Base-by-base conservation (phyloP, 2,797 vertebrate species). In the Huso huso region DNA sequence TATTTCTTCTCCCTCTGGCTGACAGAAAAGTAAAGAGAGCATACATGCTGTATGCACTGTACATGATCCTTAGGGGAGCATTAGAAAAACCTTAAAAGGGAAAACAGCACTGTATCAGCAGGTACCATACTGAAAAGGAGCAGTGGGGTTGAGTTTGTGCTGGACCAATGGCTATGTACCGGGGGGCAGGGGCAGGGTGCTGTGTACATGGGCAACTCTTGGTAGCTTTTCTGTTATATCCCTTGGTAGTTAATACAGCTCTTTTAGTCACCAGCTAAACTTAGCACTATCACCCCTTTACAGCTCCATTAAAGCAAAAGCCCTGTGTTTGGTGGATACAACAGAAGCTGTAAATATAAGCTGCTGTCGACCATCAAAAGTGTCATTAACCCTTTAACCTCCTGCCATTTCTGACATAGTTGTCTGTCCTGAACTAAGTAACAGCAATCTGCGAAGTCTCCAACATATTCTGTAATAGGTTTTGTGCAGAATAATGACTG, bases 1-100 rank as follows among this genome's bases (percentile, higher is more conserved):
- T 86, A 88, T 89, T 87, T 86, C 84, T 82, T 71, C 84, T 81
- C 85, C 86, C 81, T 51, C 69, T 82, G 81, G 85, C 85, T 81
- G 79, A 68, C 74, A 37, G 61, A 62, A 62, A 62, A 62, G 61
- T 62, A 62, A 62, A 73, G 71, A 71, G 73, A 68, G 68, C 68
- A 74, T 70, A 73, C 69, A 69, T 68, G 68, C 68, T 72, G 76
- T 77, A 73, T 71, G 69, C 76, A 71, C 74, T 76, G 71, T 63
- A 70, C 73, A 59, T 70, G 74, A 65, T 75, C 81, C 78, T 76
- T 67, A 59, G 82, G 84, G 78, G 81, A 73, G 76, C 72, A 80
- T 85, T 81, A 85, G 70, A 68, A 73, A 61, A 75, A 73, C 75
- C 78, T 84, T 81, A 83, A 78, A 87, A 84, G 77, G 77, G 75